phyloP scores from a whole-genome alignment of 1,140 invertebrate genomes.

The Lamellibrachia luymesi region DNA sequence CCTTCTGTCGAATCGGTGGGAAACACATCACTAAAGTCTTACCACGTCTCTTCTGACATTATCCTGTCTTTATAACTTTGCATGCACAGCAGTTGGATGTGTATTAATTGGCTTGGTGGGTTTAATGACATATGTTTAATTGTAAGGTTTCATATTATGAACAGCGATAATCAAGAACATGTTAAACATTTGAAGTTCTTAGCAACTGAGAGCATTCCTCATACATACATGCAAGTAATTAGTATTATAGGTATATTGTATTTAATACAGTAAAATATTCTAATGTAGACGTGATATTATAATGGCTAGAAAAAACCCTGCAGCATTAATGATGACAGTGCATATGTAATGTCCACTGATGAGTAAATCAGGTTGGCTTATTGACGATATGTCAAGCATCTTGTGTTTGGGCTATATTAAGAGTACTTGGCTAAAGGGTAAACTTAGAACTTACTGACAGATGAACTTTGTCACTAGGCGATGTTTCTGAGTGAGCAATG shows the following conservation, averaged over 20 bases:
- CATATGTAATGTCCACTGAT: not conserved
- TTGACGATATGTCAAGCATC: not conserved
- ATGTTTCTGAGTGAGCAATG: not conserved
- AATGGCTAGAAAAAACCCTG: not conserved
- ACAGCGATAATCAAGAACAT: no score
- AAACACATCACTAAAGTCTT: not conserved
- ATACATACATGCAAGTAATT: no score
- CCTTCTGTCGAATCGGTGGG: not conserved
- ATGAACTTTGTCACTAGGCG: not conserved
- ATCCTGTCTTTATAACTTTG: not conserved
- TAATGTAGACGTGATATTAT: no score
- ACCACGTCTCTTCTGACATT: not conserved
- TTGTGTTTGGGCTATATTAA: not conserved
- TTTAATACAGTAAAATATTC: no score
- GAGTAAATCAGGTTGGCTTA: not conserved
- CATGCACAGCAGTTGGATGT: no score
- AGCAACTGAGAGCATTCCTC: no score
- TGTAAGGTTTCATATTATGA: no score
- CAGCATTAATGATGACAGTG: not conserved
- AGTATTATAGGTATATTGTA: no score
- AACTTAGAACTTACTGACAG: not conserved
- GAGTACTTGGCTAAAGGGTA: not conserved
- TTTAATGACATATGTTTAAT: no score
- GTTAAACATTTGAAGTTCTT: no score
- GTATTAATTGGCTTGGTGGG: no score